Conservation (phyloP, 2,888 invertebrate species). For the Herminia tarsipennalis region DNA sequence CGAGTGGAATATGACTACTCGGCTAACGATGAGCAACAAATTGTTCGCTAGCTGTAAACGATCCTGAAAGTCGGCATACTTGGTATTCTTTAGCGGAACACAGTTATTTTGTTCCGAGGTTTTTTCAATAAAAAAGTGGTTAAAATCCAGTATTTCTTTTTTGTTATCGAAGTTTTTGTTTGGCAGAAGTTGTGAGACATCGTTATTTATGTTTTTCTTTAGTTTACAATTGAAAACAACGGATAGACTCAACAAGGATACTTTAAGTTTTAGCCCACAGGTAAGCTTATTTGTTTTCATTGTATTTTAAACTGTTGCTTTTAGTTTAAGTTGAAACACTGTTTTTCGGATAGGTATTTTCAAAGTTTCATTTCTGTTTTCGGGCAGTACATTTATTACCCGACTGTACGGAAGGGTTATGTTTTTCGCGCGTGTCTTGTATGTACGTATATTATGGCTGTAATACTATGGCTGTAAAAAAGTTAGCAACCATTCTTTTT, state of each 20-base stretch:
- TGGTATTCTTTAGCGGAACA: constrained; percentile 4
- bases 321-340: no score
- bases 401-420: no score
- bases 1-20: no score
- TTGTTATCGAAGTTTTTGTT: constrained; percentile 9
- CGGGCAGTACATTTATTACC: no score
- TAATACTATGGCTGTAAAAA: no score
- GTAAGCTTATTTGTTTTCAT: no score
- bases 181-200: not conserved
- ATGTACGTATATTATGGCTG: no score
- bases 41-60: not conserved
- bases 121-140: constrained; percentile 14
- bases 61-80: not conserved
- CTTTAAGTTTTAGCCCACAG: not conserved
- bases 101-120: constrained; percentile 7
- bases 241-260: not conserved
- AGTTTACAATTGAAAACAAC: constrained; percentile 8
- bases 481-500: no score
- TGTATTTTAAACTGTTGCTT: no score
- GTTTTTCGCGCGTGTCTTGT: no score
- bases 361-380: no score
- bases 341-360: no score
- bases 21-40: not conserved
- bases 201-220: constrained; percentile 7
- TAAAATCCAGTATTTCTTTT: constrained; percentile 5